Percentiles rank a stretch among this genome's conserved stretches.
Conservation (phyloP, 2,797 vertebrate genomes). For the Acomys russatus region DNA sequence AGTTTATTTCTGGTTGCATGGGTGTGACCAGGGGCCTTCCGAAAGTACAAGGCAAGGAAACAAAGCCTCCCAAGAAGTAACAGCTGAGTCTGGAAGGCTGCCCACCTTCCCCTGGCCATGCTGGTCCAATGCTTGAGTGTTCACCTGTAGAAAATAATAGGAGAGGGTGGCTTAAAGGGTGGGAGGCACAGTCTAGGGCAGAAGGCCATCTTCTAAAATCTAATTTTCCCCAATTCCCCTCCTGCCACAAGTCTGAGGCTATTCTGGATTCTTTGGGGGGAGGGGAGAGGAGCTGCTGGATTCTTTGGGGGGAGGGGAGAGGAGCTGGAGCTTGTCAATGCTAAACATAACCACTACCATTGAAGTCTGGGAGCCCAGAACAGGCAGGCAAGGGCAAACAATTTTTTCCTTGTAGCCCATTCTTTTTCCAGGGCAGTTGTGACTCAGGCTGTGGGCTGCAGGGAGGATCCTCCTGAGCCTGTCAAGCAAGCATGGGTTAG, state of each 20-base stretch:
- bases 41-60: constrained; percentile 59
- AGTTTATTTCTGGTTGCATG: fast-evolving
- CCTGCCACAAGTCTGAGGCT: background rate
- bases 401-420: background rate
- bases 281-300: background rate
- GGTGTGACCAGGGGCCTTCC: constrained; percentile 38
- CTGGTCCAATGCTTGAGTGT: constrained; percentile 21
- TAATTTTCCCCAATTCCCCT: too few relatives aligned
- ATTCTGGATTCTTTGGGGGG: background rate
- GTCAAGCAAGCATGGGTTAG: background rate
- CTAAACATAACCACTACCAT: background rate
- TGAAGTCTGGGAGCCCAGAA: background rate
- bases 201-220: background rate
- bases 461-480: background rate
- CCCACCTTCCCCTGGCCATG: constrained; percentile 55
- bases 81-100: fast-evolving
- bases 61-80: background rate
- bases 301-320: background rate
- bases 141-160: constrained; percentile 76
- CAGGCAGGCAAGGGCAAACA: background rate
- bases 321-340: background rate
- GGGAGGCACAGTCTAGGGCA: background rate
- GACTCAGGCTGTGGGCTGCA: background rate
- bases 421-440: background rate
- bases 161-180: fast-evolving